Evolutionary conservation across 2,113 vertebrate species (phyloP).

Genomic region (Suncus etruscus): DNA sequence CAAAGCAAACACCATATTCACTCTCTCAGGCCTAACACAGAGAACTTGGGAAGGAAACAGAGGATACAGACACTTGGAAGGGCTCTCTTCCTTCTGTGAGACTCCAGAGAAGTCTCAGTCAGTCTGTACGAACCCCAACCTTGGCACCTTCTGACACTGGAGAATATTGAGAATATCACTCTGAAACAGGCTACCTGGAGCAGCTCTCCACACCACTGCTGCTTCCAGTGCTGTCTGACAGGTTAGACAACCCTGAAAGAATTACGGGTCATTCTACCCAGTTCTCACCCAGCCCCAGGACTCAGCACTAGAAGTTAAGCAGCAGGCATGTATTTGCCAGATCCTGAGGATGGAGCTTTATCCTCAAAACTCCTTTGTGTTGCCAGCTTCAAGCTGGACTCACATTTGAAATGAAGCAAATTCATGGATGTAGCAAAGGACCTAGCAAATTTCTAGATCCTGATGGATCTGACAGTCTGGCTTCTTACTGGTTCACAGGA

Average conservation of each 20-base stretch:
- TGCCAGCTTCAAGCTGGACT: neutral
- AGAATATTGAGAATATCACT: too few relatives aligned
- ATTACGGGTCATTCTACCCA: neutral
- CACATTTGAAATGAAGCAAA: conserved; percentile 42
- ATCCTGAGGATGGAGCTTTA: neutral
- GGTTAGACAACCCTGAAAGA: neutral
- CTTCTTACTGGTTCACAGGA: conserved; percentile 7
- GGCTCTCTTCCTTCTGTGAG: too few relatives aligned
- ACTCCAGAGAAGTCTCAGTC: too few relatives aligned
- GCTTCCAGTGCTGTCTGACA: neutral
- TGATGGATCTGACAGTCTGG: conserved; percentile 45
- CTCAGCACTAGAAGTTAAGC: neutral
- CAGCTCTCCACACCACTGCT: too few relatives aligned
- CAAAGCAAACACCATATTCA: too few relatives aligned
- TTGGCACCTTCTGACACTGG: too few relatives aligned
- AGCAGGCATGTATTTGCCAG: neutral
- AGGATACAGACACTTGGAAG: too few relatives aligned
- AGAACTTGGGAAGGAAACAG: too few relatives aligned
- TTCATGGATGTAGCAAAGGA: neutral
- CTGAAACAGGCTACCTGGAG: too few relatives aligned
- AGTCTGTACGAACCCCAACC: too few relatives aligned
- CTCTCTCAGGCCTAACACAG: too few relatives aligned
- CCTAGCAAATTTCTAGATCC: conserved; percentile 27
- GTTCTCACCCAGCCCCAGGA: neutral
- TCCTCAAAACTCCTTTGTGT: neutral